phyloP scores from a whole-genome alignment of 1,140 invertebrate genomes.

The Aphidius ervi region DNA sequence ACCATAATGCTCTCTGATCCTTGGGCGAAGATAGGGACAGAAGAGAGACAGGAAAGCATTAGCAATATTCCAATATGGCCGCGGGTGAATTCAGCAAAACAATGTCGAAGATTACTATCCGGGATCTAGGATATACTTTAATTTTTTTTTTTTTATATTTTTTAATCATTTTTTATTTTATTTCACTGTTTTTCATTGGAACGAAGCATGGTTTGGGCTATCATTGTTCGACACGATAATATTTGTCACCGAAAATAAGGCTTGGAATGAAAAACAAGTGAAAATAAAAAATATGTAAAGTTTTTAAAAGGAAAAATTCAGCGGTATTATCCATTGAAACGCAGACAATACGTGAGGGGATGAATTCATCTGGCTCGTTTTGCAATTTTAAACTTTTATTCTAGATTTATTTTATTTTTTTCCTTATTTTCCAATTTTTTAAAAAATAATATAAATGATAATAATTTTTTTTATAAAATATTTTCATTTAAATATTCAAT shows the following conservation, averaged over 20 bases:
- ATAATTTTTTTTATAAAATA: too few relatives aligned
- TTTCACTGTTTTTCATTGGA: background rate
- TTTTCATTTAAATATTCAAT: too few relatives aligned
- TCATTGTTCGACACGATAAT: slow-evolving; percentile 55
- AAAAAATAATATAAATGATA: too few relatives aligned
- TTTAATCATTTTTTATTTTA: too few relatives aligned
- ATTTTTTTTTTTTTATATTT: slow-evolving; percentile 6
- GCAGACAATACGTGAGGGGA: slow-evolving; percentile 46
- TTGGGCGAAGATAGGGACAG: background rate
- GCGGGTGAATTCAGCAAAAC: slow-evolving; percentile 40
- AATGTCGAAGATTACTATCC: slow-evolving; percentile 51
- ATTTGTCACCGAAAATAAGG: slow-evolving; percentile 53
- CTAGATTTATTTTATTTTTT: background rate
- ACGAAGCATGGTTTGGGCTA: slow-evolving; percentile 35
- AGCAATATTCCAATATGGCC: slow-evolving; percentile 43
- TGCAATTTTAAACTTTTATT: slow-evolving; percentile 14
- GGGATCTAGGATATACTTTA: slow-evolving; percentile 18
- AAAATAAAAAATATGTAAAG: slow-evolving; percentile 37
- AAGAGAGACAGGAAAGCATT: slow-evolving; percentile 26
- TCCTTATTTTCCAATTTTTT: too few relatives aligned
- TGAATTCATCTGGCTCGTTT: slow-evolving; percentile 48
- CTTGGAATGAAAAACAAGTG: slow-evolving; percentile 16
- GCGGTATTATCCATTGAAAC: slow-evolving; percentile 47
- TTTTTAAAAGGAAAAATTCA: slow-evolving; percentile 39
- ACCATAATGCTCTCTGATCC: too few relatives aligned